Evolutionary conservation across 2,888 invertebrate species (phyloP).

Genomic region (Tuta absoluta): DNA sequence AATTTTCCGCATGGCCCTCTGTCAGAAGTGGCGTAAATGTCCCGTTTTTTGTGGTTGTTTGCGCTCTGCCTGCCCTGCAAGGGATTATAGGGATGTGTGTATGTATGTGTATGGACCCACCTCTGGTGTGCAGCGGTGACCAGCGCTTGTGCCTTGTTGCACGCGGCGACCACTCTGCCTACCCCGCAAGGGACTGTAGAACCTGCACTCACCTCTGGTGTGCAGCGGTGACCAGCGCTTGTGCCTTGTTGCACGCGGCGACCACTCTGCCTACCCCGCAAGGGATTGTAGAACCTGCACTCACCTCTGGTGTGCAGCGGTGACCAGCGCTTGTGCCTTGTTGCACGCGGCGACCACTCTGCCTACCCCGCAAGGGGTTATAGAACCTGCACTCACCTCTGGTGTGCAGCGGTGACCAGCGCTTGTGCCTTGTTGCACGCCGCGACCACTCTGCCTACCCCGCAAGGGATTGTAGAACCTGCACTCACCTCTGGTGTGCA

Average conservation of each 20-base stretch:
- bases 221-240: not conserved
- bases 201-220: conserved; percentile 70
- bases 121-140: conserved; percentile 41
- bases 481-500: conserved; percentile 59
- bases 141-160: conserved; percentile 77
- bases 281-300: too few relatives aligned
- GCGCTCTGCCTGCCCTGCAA: conserved; percentile 48
- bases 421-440: not conserved
- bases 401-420: not conserved
- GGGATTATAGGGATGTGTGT: too few relatives aligned
- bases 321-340: too few relatives aligned
- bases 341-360: too few relatives aligned
- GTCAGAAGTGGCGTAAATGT: too few relatives aligned
- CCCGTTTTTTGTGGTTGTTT: too few relatives aligned
- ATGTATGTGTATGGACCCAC: too few relatives aligned
- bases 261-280: conserved; percentile 55
- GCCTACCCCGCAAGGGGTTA: too few relatives aligned
- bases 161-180: conserved; percentile 76
- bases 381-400: too few relatives aligned
- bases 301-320: too few relatives aligned
- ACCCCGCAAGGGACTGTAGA: too few relatives aligned
- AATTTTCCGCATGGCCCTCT: too few relatives aligned
- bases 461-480: not conserved
- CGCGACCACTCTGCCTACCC: not conserved
- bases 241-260: not conserved